A percentile compares a stretch with the other conserved stretches of the same genome.
Evolutionary conservation across 2,797 vertebrate species (phyloP).

Genomic region (Acipenser oxyrinchus): DNA sequence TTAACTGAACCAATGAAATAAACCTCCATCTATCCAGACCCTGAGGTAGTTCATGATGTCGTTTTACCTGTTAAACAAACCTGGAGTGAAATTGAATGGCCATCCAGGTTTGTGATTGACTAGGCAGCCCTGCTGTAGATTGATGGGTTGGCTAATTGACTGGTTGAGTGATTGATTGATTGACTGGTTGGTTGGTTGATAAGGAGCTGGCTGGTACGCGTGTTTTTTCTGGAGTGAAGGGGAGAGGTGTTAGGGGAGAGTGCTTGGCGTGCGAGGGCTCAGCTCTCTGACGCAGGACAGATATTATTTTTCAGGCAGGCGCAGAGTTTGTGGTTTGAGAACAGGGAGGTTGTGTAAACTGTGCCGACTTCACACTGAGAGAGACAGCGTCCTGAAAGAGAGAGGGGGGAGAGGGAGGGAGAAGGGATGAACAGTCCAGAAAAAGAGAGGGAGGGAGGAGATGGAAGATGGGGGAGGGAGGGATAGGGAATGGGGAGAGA

Average conservation of each 20-base stretch:
- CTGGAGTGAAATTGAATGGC: too few relatives aligned
- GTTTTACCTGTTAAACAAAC: too few relatives aligned
- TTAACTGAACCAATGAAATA: too few relatives aligned
- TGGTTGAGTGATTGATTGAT: background rate
- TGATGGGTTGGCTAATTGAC: background rate
- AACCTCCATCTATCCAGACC: too few relatives aligned
- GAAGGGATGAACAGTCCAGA: slow-evolving; percentile 27
- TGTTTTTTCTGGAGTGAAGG: slow-evolving; percentile 53
- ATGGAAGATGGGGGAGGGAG: slow-evolving; percentile 40
- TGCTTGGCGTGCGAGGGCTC: slow-evolving; percentile 37
- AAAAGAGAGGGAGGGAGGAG: slow-evolving; percentile 6
- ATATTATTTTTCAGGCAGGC: background rate
- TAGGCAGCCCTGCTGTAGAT: too few relatives aligned
- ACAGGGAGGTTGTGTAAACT: slow-evolving; percentile 2
- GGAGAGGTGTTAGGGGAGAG: slow-evolving; percentile 40
- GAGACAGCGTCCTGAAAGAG: slow-evolving; percentile 35
- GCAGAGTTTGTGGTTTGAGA: background rate
- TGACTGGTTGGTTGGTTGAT: slow-evolving; percentile 53
- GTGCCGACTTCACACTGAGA: slow-evolving; percentile 24
- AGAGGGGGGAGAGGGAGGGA: slow-evolving; percentile 20
- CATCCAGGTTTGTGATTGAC: too few relatives aligned
- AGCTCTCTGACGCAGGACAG: slow-evolving; percentile 49
- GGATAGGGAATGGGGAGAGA: slow-evolving; percentile 25
- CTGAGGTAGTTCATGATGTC: too few relatives aligned
- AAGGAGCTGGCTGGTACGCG: slow-evolving; percentile 70